A percentile compares a stretch with the other conserved stretches of the same genome.
Evolutionary conservation across 2,113 vertebrate species (phyloP).

Genomic region (Chamaetylas fuelleborni): DNA sequence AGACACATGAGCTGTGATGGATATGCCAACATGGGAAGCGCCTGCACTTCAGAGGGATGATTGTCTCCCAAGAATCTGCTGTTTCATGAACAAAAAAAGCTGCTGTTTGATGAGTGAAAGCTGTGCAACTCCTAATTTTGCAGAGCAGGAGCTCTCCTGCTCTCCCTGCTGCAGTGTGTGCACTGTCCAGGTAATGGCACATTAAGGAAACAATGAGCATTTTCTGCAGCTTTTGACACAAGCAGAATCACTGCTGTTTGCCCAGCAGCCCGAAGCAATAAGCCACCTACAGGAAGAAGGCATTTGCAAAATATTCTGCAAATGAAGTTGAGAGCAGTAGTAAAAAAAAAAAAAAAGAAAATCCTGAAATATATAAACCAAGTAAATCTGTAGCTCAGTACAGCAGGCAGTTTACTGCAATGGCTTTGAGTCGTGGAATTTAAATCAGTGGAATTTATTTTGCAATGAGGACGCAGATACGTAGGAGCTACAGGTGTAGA

Average conservation of each 20-base stretch:
- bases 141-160: neutral
- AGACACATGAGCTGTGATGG: neutral
- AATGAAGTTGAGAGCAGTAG: neutral
- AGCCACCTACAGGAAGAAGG: neutral
- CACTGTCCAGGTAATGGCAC: neutral
- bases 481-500: neutral
- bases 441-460: neutral
- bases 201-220: neutral
- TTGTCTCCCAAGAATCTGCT: neutral
- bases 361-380: neutral
- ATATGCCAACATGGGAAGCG: neutral
- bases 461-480: rapidly evolving
- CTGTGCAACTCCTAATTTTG: neutral
- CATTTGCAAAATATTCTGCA: conserved; percentile 2
- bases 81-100: neutral
- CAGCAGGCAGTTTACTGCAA: neutral
- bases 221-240: conserved; percentile 17
- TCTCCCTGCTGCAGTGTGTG: neutral
- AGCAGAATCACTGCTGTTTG: neutral
- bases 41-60: neutral
- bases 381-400: neutral
- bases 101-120: neutral
- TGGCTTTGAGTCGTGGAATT: neutral
- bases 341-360: neutral
- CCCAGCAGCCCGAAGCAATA: neutral